Evolutionary conservation across 2,888 invertebrate species (phyloP).

Genomic region (Polyploca ridens): DNA sequence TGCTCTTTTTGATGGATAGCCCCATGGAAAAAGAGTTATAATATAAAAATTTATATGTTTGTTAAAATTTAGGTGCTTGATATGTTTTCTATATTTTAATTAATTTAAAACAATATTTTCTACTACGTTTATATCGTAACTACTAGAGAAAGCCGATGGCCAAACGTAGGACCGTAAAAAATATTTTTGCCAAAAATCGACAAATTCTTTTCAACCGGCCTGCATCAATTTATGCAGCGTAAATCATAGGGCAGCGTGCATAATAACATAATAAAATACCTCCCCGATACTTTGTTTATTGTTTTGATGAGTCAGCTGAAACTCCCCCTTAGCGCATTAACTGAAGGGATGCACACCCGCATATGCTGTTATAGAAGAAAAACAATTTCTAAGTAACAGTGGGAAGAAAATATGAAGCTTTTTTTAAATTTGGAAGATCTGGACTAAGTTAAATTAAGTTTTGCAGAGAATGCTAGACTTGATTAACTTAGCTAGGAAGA

Average conservation of each 20-base stretch:
- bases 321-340: slow-evolving; percentile 59
- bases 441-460: slow-evolving; percentile 25
- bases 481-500: background rate
- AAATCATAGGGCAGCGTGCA: slow-evolving; percentile 81
- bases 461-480: slow-evolving; percentile 4
- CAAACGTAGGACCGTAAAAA: too few relatives aligned
- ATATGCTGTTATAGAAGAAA: slow-evolving; percentile 65
- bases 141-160: too few relatives aligned
- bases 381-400: slow-evolving; percentile 18
- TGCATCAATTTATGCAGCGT: slow-evolving; percentile 70
- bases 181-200: background rate
- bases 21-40: too few relatives aligned
- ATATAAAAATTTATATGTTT: too few relatives aligned
- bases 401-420: slow-evolving; percentile 5
- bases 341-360: slow-evolving; percentile 62
- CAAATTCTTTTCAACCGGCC: slow-evolving; percentile 29
- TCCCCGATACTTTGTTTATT: slow-evolving; percentile 84
- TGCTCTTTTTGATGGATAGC: too few relatives aligned
- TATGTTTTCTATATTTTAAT: too few relatives aligned
- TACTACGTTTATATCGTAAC: too few relatives aligned
- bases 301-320: slow-evolving; percentile 83
- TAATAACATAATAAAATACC: slow-evolving; percentile 83
- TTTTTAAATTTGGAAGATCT: slow-evolving; percentile 10
- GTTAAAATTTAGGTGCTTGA: too few relatives aligned
- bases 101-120: too few relatives aligned